These are phyloP conservation scores for Stichodactyla mertensii DNA, from an alignment of 64 coral and sea anemone genomes.

Conservation along the genomic window DNA sequence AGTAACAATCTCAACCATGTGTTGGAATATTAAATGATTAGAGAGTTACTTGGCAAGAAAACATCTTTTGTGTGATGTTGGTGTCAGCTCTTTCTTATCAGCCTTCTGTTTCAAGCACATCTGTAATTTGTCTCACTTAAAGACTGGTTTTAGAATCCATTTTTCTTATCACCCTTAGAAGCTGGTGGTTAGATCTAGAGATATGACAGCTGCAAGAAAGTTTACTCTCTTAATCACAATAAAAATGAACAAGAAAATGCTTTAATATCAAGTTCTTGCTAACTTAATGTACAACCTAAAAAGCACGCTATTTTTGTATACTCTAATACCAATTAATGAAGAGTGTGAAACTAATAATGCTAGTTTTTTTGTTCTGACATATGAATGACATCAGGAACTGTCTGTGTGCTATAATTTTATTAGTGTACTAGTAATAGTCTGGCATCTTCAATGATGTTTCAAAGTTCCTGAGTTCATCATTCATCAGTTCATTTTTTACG, in stretches of 20 bases:
- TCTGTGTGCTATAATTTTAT: neutral
- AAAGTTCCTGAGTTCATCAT: neutral
- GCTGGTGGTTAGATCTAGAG: neutral
- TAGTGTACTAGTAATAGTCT: neutral
- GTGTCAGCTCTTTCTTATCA: conserved; percentile 1
- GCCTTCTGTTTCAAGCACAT: conserved; percentile 2
- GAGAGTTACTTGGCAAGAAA: neutral
- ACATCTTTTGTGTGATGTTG: neutral
- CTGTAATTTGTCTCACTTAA: conserved; percentile 2
- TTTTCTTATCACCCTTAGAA: neutral
- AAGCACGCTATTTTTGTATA: neutral
- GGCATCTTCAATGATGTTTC: neutral
- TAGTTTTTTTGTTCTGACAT: neutral
- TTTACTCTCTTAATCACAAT: neutral
- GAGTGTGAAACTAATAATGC: neutral
- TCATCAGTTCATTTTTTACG: neutral
- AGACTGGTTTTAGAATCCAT: conserved; percentile 13
- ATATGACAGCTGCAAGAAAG: neutral
- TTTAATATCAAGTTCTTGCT: neutral
- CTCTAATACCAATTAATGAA: neutral
- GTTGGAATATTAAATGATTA: neutral
- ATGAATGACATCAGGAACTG: neutral
- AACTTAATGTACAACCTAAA: neutral
- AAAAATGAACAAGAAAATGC: neutral
- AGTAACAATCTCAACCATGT: neutral